phyloP scores from a whole-genome alignment of 2,797 vertebrate species.

The Melopsittacus undulatus region DNA sequence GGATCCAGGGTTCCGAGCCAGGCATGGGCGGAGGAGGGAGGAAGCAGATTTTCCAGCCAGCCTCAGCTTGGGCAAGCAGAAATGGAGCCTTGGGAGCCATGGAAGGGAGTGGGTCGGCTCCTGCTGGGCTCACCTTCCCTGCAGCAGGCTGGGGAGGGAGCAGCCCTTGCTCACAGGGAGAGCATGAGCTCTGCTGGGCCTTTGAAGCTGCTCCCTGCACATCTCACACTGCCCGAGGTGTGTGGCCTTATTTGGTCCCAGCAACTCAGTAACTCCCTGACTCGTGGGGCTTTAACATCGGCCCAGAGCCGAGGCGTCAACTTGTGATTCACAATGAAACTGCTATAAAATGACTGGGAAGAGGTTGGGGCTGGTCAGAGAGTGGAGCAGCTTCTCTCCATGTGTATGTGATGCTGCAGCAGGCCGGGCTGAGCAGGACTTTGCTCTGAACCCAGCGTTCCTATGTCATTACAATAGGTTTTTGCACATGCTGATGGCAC shows the following conservation, averaged over 20 bases:
- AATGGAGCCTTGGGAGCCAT: constrained; percentile 20
- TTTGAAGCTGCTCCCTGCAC: constrained; percentile 36
- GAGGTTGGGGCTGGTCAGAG: not conserved
- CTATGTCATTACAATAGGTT: not conserved
- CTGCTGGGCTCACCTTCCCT: constrained; percentile 39
- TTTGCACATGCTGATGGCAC: not conserved
- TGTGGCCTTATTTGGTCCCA: not conserved
- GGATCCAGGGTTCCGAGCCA: not conserved
- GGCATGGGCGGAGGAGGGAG: not conserved
- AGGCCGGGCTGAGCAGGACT: not conserved
- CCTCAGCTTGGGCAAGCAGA: constrained; percentile 48
- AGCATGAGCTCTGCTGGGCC: not conserved
- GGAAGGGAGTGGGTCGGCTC: not conserved
- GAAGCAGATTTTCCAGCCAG: constrained; percentile 46
- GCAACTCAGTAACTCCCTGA: not conserved
- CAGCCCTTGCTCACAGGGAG: constrained; percentile 38
- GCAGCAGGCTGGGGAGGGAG: constrained; percentile 3
- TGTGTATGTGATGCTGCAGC: not conserved
- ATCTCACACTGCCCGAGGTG: not conserved
- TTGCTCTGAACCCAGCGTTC: not conserved
- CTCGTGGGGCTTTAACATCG: not conserved
- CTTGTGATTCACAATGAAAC: constrained; percentile 22
- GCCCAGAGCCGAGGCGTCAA: not conserved
- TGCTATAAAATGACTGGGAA: not conserved
- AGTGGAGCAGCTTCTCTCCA: not conserved